These are phyloP conservation scores for Lasioglossum malachurum DNA, from an alignment of 2,888 invertebrate genomes.

Conservation along the genomic window DNA sequence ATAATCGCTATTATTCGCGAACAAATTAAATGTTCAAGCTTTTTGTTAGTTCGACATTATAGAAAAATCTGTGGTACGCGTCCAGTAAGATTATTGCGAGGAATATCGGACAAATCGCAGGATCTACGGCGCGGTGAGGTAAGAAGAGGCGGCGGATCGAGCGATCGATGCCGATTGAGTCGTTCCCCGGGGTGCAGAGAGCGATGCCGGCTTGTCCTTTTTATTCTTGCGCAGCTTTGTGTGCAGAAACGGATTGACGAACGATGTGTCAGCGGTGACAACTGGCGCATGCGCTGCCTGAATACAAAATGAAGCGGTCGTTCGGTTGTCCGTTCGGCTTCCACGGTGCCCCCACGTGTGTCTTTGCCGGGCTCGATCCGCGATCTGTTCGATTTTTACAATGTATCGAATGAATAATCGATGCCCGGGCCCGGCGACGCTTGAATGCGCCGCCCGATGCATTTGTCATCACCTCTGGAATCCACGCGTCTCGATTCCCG, in stretches of 20 bases:
- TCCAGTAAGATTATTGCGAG: neutral
- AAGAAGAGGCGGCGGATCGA: conserved; percentile 72
- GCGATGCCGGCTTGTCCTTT: conserved; percentile 71
- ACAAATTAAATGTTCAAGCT: neutral
- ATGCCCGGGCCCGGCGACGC: conserved; percentile 37
- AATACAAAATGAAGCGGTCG: conserved; percentile 82
- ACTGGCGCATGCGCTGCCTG: conserved; percentile 84
- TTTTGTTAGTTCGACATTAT: neutral
- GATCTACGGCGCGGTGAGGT: neutral
- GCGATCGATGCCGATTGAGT: conserved; percentile 66
- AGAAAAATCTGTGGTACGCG: neutral
- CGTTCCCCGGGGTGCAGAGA: conserved; percentile 26
- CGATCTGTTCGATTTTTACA: conserved; percentile 48
- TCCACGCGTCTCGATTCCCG: conserved; percentile 33
- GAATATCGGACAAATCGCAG: neutral
- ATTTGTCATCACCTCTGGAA: conserved; percentile 52
- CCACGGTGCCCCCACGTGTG: conserved; percentile 49
- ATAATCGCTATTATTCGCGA: neutral
- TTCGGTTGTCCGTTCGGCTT: conserved; percentile 61
- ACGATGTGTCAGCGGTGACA: conserved; percentile 85
- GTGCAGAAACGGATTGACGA: conserved; percentile 83
- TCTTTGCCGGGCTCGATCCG: conserved; percentile 42
- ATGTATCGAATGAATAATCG: conserved; percentile 57
- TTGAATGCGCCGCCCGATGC: conserved; percentile 38
- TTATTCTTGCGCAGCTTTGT: conserved; percentile 79